These are phyloP conservation scores for Tetropium fuscum DNA, from an alignment of 2,888 invertebrate species.

Conservation along the genomic window DNA sequence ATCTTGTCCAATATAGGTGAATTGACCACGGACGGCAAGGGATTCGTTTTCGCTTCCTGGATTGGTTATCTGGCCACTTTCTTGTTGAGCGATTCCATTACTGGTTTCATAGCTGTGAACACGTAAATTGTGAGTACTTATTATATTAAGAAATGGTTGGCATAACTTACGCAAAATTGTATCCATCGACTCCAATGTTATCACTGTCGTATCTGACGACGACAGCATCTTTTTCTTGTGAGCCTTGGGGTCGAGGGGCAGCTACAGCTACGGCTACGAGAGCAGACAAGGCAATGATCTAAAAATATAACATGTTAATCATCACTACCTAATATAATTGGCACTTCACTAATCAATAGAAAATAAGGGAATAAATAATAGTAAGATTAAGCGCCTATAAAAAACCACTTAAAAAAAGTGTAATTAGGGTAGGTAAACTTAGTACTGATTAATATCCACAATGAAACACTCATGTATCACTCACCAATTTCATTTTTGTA, in stretches of 20 bases:
- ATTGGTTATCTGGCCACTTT: constrained; percentile 72
- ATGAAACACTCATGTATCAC: background rate
- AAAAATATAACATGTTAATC: constrained; percentile 21
- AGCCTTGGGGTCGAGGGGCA: constrained; percentile 53
- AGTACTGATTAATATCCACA: constrained; percentile 9
- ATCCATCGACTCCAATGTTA: constrained; percentile 68
- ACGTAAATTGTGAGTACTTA: background rate
- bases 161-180: constrained; percentile 58
- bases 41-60: constrained; percentile 75
- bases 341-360: background rate
- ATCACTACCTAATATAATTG: background rate
- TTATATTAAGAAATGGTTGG: too few relatives aligned
- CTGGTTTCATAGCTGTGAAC: constrained; percentile 72
- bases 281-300: constrained; percentile 51
- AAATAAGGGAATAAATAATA: background rate
- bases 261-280: constrained; percentile 53
- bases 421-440: background rate
- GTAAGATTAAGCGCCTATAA: too few relatives aligned
- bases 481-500: constrained; percentile 42
- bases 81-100: constrained; percentile 72
- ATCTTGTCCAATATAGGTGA: constrained; percentile 72
- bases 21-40: constrained; percentile 72
- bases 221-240: constrained; percentile 50
- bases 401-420: too few relatives aligned
- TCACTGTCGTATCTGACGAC: constrained; percentile 71